Evolutionary conservation across 2,888 invertebrate species (phyloP).

Genomic region (Nephrotoma flavescens): DNA sequence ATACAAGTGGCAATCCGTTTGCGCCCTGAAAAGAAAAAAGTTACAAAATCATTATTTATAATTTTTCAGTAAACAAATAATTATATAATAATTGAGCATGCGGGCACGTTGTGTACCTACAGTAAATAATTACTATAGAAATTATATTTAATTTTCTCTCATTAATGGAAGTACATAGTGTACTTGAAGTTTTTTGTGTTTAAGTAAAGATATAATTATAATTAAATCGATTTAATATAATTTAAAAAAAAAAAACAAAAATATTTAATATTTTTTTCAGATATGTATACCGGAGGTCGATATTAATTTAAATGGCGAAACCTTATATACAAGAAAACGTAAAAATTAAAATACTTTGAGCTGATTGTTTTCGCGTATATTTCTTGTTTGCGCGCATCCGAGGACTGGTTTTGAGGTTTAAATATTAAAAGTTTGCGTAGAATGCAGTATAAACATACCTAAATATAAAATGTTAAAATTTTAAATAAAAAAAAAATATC

Average conservation of each 20-base stretch:
- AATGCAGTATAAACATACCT: constrained; percentile 14
- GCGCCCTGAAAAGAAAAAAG: neutral
- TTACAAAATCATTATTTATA: neutral
- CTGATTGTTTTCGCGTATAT: neutral
- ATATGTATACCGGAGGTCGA: neutral
- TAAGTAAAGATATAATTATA: neutral
- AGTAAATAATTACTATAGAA: neutral
- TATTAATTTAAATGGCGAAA: neutral
- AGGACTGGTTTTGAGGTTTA: neutral
- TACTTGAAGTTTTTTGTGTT: neutral
- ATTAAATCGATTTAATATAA: neutral
- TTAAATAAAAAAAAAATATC: constrained; percentile 10
- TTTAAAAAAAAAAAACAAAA: neutral
- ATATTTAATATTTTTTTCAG: neutral
- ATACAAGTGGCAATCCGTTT: neutral
- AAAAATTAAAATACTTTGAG: neutral
- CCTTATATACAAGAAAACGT: neutral
- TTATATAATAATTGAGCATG: neutral
- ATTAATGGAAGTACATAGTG: neutral
- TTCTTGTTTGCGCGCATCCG: neutral
- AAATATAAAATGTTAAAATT: constrained; percentile 8
- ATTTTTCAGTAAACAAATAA: neutral
- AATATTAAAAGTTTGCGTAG: constrained; percentile 13
- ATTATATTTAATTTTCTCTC: neutral
- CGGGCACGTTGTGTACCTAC: neutral